Evolutionary conservation across 2,113 vertebrate species (phyloP).

Genomic region (Antigone vipio): DNA sequence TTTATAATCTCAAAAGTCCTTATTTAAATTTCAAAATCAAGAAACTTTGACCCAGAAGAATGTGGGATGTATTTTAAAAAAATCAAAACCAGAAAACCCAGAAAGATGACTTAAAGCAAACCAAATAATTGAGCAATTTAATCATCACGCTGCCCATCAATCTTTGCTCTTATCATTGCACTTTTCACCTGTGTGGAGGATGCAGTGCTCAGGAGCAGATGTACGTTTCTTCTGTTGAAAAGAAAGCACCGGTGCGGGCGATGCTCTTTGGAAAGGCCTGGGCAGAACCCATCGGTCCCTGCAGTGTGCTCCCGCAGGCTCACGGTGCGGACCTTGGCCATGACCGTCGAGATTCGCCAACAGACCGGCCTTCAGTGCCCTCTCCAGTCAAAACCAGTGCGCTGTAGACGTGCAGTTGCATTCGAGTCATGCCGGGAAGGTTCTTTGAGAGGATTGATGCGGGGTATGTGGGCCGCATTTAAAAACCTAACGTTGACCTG

Average conservation of each 20-base stretch:
- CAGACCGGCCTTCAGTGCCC: neutral
- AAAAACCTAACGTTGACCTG: neutral
- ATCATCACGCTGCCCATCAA: neutral
- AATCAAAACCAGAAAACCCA: neutral
- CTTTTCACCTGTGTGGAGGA: neutral
- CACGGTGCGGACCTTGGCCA: too few species aligned
- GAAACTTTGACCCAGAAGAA: neutral
- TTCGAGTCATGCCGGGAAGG: neutral
- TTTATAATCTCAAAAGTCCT: neutral
- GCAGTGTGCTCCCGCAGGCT: neutral
- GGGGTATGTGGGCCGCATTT: neutral
- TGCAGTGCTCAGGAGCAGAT: neutral
- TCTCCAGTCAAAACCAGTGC: neutral
- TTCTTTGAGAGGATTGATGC: neutral
- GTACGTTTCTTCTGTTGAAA: neutral
- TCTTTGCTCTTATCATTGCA: neutral
- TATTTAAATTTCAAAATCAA: neutral
- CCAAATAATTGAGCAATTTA: accelerated
- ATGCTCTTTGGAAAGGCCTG: neutral
- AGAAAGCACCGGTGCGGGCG: neutral
- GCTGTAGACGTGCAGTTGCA: accelerated
- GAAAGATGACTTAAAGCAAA: neutral
- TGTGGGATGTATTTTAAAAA: neutral
- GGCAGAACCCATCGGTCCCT: neutral
- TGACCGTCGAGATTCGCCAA: neutral